Evolutionary conservation across 2,113 vertebrate species (phyloP).

Genomic region (Synchiropus splendidus): DNA sequence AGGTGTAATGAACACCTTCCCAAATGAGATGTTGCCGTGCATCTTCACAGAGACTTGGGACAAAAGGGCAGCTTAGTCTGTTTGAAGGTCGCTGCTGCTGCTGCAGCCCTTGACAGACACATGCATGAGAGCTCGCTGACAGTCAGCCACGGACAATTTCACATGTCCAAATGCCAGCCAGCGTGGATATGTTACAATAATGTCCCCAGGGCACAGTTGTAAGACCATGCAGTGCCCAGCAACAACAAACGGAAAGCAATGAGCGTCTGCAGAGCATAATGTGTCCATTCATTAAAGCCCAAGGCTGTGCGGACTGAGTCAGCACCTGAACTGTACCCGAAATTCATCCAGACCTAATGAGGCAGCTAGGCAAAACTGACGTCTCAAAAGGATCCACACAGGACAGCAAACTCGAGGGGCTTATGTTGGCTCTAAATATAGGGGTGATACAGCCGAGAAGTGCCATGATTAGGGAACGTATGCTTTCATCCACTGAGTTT

Average conservation of each 20-base stretch:
- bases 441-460: too few relatives aligned
- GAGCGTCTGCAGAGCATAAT: constrained; percentile 24
- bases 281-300: constrained; percentile 26
- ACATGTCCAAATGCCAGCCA: constrained; percentile 34
- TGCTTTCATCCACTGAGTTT: too few relatives aligned
- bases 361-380: constrained; percentile 12
- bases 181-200: constrained; percentile 19
- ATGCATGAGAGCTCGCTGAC: constrained; percentile 28
- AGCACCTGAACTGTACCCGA: constrained; percentile 12
- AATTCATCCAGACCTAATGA: constrained; percentile 20
- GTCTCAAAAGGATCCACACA: neutral
- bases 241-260: constrained; percentile 33
- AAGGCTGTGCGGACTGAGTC: constrained; percentile 26
- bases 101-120: constrained; percentile 33
- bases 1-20: too few relatives aligned
- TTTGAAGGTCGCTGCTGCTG: constrained; percentile 17
- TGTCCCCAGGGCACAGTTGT: constrained; percentile 26
- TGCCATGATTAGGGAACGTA: too few relatives aligned
- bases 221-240: constrained; percentile 22
- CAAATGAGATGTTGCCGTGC: constrained; percentile 7
- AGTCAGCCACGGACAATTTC: constrained; percentile 32
- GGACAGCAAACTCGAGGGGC: too few relatives aligned
- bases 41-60: constrained; percentile 13
- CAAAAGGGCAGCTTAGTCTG: constrained; percentile 7
- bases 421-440: too few relatives aligned